Evolutionary conservation across 2,888 invertebrate genomes (phyloP).

Genomic region (Sphecodes monilicornis): DNA sequence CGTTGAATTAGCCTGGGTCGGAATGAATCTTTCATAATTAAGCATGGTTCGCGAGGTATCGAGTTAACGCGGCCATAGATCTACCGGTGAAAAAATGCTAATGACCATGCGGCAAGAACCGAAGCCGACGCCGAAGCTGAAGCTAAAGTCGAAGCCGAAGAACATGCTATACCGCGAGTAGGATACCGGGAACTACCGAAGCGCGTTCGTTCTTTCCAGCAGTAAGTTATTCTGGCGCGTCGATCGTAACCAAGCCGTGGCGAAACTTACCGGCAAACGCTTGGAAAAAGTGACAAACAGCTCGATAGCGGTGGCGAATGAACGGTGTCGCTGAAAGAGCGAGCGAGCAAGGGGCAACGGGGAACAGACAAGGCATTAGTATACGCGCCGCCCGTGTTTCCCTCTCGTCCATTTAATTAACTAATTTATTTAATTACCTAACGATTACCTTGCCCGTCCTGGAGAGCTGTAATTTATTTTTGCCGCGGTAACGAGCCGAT

Average conservation of each 20-base stretch:
- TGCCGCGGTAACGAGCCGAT: constrained; percentile 42
- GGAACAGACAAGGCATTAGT: constrained; percentile 20
- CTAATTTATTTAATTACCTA: constrained; percentile 60
- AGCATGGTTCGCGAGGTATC: constrained; percentile 37
- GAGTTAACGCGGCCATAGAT: constrained; percentile 44
- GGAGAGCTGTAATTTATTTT: constrained; percentile 55
- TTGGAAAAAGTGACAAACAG: constrained; percentile 55
- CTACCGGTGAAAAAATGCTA: constrained; percentile 43
- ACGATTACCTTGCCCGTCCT: constrained; percentile 51
- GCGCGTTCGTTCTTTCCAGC: constrained; percentile 42
- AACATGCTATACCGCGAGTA: constrained; percentile 31
- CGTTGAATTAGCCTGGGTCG: neutral
- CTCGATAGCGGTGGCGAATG: constrained; percentile 27
- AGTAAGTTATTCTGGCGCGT: constrained; percentile 41
- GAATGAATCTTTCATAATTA: constrained; percentile 4
- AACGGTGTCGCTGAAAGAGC: constrained; percentile 8
- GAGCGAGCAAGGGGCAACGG: neutral
- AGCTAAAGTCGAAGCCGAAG: neutral
- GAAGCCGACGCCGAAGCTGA: neutral
- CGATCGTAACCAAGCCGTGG: constrained; percentile 37
- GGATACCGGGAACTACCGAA: constrained; percentile 36
- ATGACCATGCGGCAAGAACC: constrained; percentile 42
- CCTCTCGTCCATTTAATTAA: constrained; percentile 50
- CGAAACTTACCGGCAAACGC: neutral
- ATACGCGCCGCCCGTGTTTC: constrained; percentile 20